Conservation (phyloP, 2,113 vertebrate species). For the Scomber colias region DNA sequence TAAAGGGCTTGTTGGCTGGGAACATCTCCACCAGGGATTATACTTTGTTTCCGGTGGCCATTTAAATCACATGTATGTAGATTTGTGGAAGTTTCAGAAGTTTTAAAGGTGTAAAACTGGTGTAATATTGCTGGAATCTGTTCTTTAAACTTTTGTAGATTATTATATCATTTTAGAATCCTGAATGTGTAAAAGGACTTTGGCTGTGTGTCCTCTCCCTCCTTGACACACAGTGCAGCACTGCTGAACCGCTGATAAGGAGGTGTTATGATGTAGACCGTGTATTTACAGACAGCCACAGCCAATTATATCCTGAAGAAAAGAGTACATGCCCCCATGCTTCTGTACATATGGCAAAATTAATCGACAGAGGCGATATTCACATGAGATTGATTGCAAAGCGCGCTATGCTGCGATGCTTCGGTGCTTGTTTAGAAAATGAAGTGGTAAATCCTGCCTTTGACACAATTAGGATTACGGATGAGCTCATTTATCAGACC, state of each 20-base stretch:
- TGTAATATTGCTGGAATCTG: slow-evolving; percentile 17
- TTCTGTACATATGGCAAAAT: slow-evolving; percentile 62
- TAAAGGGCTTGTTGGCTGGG: not conserved
- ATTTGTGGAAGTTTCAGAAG: not conserved
- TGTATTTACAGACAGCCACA: slow-evolving; percentile 63
- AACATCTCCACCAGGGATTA: slow-evolving; percentile 20
- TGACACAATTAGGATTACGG: slow-evolving; percentile 80
- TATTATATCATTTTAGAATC: slow-evolving; percentile 25
- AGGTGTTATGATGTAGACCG: slow-evolving; percentile 64
- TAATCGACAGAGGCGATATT: slow-evolving; percentile 52
- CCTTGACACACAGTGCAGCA: slow-evolving; percentile 39
- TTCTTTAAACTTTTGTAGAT: slow-evolving; percentile 34
- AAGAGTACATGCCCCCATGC: slow-evolving; percentile 46
- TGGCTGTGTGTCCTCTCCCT: slow-evolving; percentile 6
- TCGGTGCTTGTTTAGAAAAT: slow-evolving; percentile 70
- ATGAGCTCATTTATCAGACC: slow-evolving; percentile 76
- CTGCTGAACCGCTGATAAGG: slow-evolving; percentile 69
- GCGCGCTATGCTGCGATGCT: slow-evolving; percentile 35
- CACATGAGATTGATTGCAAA: slow-evolving; percentile 65
- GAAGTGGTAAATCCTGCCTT: slow-evolving; percentile 75
- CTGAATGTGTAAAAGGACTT: slow-evolving; percentile 26
- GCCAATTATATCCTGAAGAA: slow-evolving; percentile 61
- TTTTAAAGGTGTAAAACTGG: not conserved
- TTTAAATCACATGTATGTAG: slow-evolving; percentile 23
- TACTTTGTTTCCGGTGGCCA: slow-evolving; percentile 6